Evolutionary conservation across 2,113 vertebrate species (phyloP).

Genomic region (Maccullochella peelii): DNA sequence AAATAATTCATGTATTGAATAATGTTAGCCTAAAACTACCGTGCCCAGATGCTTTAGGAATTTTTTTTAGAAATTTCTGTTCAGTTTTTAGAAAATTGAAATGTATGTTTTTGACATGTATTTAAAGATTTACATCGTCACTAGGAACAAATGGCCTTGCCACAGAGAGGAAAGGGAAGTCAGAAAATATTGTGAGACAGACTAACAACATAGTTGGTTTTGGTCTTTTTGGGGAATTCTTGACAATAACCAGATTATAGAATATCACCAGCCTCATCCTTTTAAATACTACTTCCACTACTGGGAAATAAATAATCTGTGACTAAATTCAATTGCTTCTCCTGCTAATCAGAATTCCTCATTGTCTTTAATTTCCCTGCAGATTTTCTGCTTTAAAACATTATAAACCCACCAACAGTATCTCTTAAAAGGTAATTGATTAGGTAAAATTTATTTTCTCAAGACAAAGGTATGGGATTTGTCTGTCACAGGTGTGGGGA

Average conservation of each 20-base stretch:
- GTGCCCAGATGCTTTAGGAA: neutral
- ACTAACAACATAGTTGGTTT: neutral
- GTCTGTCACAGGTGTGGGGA: slow-evolving; percentile 31
- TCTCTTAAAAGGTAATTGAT: slow-evolving; percentile 2
- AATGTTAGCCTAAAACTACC: neutral
- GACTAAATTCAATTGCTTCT: slow-evolving; percentile 4
- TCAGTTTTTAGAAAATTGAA: neutral
- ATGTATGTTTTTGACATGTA: no score
- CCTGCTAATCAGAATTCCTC: slow-evolving; percentile 21
- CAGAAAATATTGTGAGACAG: neutral
- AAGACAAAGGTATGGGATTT: neutral
- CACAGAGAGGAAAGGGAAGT: neutral
- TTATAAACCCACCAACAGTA: neutral
- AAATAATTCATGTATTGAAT: neutral
- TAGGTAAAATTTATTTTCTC: slow-evolving; percentile 18
- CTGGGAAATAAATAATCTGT: slow-evolving; percentile 27
- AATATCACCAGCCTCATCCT: neutral
- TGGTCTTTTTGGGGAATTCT: neutral
- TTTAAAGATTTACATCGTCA: neutral
- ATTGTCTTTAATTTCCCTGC: slow-evolving; percentile 9
- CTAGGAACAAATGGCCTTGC: neutral
- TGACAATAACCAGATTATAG: neutral
- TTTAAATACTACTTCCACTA: neutral
- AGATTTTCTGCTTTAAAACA: slow-evolving; percentile 4
- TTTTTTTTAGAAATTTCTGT: no score